These are phyloP conservation scores for Pachyseris speciosa DNA, from an alignment of 64 coral and sea anemone species.

Conservation along the genomic window DNA sequence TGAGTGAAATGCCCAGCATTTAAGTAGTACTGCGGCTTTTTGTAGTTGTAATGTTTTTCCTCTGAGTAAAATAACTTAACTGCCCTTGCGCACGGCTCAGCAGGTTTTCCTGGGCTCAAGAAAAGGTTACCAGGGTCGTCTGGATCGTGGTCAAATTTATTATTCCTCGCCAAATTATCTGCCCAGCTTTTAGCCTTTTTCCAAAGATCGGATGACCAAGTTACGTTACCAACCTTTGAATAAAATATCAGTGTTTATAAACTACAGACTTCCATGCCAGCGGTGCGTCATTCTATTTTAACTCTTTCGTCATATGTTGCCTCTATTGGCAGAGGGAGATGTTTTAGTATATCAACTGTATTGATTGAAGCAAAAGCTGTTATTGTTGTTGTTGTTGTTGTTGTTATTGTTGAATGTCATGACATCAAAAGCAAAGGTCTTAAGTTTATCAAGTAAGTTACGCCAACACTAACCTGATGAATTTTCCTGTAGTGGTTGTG, in stretches of 20 bases:
- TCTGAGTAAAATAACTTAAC: slow-evolving; percentile 14
- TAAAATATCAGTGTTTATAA: not conserved
- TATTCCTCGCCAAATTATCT: not conserved
- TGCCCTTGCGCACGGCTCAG: not conserved
- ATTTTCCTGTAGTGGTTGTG: slow-evolving; percentile 50
- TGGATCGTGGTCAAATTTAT: slow-evolving; percentile 4
- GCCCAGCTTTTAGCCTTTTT: not conserved
- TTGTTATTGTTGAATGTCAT: too few relatives aligned
- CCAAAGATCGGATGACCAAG: not conserved
- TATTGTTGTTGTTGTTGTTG: not conserved
- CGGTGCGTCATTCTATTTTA: too few relatives aligned
- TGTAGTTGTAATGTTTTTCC: slow-evolving; percentile 46
- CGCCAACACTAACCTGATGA: slow-evolving; percentile 25
- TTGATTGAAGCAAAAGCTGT: not conserved
- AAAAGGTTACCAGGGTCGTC: slow-evolving; percentile 2
- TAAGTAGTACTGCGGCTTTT: not conserved
- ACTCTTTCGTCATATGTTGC: too few relatives aligned
- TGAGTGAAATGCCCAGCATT: slow-evolving; percentile 26
- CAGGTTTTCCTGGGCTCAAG: not conserved
- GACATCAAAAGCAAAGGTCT: not conserved
- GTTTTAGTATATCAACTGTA: too few relatives aligned
- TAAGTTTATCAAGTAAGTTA: too few relatives aligned
- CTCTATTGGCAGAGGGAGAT: too few relatives aligned
- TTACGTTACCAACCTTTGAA: not conserved
- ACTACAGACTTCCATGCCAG: too few relatives aligned